Conservation (phyloP, 1,140 invertebrate species). For the Polypedilum pembai region DNA sequence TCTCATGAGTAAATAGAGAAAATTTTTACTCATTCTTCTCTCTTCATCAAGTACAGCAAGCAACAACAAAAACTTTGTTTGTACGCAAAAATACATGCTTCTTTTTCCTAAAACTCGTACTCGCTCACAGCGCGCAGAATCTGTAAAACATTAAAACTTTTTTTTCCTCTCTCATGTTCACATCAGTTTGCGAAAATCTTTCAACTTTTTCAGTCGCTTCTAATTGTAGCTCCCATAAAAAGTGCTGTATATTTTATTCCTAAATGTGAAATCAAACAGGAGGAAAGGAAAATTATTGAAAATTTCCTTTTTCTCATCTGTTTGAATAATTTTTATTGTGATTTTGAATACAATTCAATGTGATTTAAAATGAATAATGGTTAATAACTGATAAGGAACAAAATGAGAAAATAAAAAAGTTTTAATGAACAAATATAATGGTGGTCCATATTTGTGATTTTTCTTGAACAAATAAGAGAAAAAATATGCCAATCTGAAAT, state of each 20-base stretch:
- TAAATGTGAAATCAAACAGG: background rate
- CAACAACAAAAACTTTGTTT: background rate
- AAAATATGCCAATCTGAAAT: background rate
- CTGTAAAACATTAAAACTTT: background rate
- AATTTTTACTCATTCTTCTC: too few species aligned
- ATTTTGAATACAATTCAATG: too few species aligned
- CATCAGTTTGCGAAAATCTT: conserved; percentile 26
- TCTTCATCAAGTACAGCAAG: background rate
- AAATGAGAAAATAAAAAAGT: background rate
- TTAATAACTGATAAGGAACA: background rate
- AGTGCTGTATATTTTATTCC: background rate
- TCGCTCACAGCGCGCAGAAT: background rate
- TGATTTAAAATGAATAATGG: background rate
- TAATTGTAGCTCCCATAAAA: background rate
- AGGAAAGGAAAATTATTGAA: background rate
- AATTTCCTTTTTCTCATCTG: background rate
- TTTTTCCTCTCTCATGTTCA: background rate
- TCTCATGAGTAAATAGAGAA: too few species aligned
- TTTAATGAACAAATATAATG: too few species aligned
- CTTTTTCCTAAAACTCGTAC: background rate
- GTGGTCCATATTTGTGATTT: background rate
- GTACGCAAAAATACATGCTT: background rate
- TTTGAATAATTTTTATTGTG: background rate
- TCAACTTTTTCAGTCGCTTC: background rate
- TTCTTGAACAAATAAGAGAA: background rate